These are phyloP conservation scores for Noctua janthina DNA, from an alignment of 2,888 invertebrate species.

Conservation along the genomic window DNA sequence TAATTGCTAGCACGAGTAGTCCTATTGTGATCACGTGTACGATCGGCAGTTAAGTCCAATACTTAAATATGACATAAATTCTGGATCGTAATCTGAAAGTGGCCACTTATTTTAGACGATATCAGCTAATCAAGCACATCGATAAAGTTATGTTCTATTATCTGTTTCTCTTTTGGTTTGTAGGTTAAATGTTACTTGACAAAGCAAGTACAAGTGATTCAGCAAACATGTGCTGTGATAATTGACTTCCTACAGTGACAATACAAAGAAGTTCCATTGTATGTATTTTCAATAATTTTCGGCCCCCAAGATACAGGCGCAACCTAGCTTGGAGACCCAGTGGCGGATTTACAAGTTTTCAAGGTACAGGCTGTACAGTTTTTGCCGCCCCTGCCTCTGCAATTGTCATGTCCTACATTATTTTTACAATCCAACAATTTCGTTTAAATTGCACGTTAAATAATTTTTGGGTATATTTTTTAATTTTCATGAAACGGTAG, in stretches of 20 bases:
- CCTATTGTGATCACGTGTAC: not conserved
- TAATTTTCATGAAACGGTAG: no score
- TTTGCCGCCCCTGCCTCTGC: no score
- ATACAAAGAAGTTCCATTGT: not conserved
- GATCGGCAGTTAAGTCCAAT: not conserved
- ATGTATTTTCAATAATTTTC: not conserved
- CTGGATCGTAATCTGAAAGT: conserved; percentile 7
- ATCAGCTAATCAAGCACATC: not conserved
- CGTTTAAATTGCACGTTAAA: no score
- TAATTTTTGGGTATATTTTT: no score
- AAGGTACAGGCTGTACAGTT: no score
- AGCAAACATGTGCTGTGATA: not conserved
- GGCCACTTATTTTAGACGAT: conserved; percentile 1
- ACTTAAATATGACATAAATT: conserved; percentile 15
- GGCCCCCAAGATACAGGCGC: no score
- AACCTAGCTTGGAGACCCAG: no score
- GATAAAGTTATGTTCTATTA: not conserved
- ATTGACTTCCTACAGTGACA: not conserved
- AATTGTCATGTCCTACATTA: no score
- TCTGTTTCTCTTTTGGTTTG: not conserved
- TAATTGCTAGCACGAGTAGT: not conserved
- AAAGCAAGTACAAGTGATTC: not conserved
- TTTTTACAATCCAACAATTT: no score
- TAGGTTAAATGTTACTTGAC: not conserved
- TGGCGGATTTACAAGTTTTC: no score